Evolutionary conservation across 2,888 invertebrate genomes (phyloP).

Genomic region (Eupithecia pulchellata): DNA sequence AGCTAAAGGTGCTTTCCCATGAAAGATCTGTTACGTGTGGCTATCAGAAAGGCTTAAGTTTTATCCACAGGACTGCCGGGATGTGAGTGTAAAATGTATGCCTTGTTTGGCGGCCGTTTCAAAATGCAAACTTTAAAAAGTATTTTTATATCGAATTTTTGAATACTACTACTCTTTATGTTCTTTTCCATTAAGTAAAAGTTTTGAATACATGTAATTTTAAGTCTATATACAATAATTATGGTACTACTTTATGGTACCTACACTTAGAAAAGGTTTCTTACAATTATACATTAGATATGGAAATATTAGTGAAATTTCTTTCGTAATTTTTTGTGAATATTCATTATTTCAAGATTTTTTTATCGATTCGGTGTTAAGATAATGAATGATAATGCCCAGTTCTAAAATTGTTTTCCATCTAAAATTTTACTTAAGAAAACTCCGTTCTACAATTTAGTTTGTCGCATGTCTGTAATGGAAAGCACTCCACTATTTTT

Average conservation of each 20-base stretch:
- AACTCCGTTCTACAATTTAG: not conserved
- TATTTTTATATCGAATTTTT: no score
- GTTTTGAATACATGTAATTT: no score
- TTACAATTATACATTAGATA: no score
- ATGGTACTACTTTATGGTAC: no score
- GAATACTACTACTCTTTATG: no score
- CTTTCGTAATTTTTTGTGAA: not conserved
- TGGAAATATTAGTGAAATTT: no score
- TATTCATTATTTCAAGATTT: not conserved
- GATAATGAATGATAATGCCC: not conserved
- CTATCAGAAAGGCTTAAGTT: not conserved
- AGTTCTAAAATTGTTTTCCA: not conserved
- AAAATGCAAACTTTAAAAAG: no score
- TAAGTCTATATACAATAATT: no score
- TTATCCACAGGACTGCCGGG: not conserved
- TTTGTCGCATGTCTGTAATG: not conserved
- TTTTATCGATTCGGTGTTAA: not conserved
- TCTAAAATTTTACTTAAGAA: not conserved
- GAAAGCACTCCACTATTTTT: not conserved
- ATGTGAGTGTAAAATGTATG: not conserved
- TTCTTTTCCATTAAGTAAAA: no score
- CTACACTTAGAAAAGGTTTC: no score
- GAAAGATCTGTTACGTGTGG: not conserved
- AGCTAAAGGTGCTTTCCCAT: not conserved
- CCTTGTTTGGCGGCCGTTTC: not conserved